Evolutionary conservation across 1,140 invertebrate genomes (phyloP).

Genomic region (Drosophila serrata): DNA sequence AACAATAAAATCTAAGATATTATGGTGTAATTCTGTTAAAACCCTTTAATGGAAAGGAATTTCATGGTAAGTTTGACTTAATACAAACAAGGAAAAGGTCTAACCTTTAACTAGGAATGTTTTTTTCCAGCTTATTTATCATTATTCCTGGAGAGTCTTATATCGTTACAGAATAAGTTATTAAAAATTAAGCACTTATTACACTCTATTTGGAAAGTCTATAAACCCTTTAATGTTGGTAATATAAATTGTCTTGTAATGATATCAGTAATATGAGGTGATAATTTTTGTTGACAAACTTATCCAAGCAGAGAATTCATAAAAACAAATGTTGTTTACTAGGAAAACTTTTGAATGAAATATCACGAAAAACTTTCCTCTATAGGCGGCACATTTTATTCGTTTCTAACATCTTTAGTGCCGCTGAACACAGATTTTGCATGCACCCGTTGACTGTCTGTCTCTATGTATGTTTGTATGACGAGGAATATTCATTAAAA

Average conservation of each 20-base stretch:
- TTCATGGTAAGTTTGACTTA: not conserved
- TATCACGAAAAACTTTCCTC: slow-evolving; percentile 29
- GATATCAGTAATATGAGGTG: not conserved
- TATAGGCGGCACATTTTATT: slow-evolving; percentile 4
- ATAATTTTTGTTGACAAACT: slow-evolving; percentile 8
- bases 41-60: not conserved
- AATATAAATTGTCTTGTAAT: not conserved
- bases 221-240: not conserved
- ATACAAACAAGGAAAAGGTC: not conserved
- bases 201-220: not conserved
- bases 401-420: no score
- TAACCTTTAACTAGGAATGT: not conserved
- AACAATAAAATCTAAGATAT: not conserved
- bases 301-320: not conserved
- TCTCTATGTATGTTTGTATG: not conserved
- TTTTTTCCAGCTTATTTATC: not conserved
- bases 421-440: slow-evolving; percentile 19
- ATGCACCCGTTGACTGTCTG: slow-evolving; percentile 25
- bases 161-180: not conserved
- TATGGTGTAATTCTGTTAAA: not conserved
- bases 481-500: slow-evolving; percentile 41
- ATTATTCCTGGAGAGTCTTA: no score
- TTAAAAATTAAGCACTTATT: not conserved
- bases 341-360: slow-evolving; percentile 17
- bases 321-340: slow-evolving; percentile 1